Base-by-base conservation (phyloP, 2,113 vertebrate species). In the Carollia perspicillata region DNA sequence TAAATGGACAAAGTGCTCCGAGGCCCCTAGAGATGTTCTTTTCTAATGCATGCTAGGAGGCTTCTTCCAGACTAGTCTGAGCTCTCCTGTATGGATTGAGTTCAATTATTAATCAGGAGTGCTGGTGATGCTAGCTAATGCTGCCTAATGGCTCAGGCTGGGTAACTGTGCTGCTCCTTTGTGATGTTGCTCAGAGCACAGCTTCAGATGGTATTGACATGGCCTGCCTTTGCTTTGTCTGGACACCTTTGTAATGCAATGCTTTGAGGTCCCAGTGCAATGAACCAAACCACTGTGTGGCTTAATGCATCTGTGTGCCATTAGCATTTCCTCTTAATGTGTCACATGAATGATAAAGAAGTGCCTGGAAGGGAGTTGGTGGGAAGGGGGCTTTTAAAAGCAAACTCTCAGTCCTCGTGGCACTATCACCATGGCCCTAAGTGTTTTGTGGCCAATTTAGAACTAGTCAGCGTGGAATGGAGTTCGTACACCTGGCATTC, bases 81-180 rank as follows among this genome's bases (percentile, higher is more conserved):
- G 78, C 90, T 84, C 12, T 40, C 55, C 53, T 33, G 78, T 92
- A 97, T 95, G 94, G 97, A 98, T 93, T 6, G 60, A 93, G 84
- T 96, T 98, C 85, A 98, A 98, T 98, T 98, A 98, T 98, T 98
- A 97, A 98, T 98, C 96, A 93, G 97, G 90, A 75, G 35, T 14
- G n/a, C 71, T 84, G 97, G 90, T 47, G 81, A 92, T 95, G 95
- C 74, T 94, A 93, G 79, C 66, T 97, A 97, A 97, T 96, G 75
- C 35, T 95, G 47, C 63, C 65, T 95, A 90, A 92, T 94, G 90
- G 96, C 79, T 20, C 17, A 60, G 86, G n/a, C 37, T 63, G 87
- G 89, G 83, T 68, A 69, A 85, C 66, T 23, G 16, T 4, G 13
- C 42, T 4, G 13, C 42, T 71, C 23, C n/a, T 90, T 66, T 58